Evolutionary conservation across 2,888 invertebrate species (phyloP), one percentile per base, ranked within the genome.

Genomic region (Seira sanloemensis): DNA sequence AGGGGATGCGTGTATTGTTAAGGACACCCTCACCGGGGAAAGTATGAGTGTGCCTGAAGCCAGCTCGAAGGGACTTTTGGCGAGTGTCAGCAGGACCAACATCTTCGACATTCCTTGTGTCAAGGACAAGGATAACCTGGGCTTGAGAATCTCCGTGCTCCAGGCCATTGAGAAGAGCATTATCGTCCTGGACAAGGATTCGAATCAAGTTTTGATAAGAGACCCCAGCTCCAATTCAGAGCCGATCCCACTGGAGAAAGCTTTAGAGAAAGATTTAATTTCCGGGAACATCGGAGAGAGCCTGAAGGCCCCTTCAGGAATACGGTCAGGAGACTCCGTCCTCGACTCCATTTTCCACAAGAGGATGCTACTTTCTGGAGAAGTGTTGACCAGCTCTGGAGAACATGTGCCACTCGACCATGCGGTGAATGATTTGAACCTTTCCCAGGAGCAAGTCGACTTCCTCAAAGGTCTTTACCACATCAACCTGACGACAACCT

Each of bases 51-150:
- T 98, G 86, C 94, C 94, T 19, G 97, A 98, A 91, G 98, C 98
- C 0, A 96, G 97, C 18, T 95, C 96, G 90, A 94, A 95, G 84
- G 98, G 98, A 87, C 93, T 97, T 67, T 95, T 98, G 81, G 95
- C 95, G 25, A 97, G 97, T 0, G 95, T 97, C 21, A 94, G 95
- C 2, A 95, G 96, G 91, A 95, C 95, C 91, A 96, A 96, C 0
- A 95, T 98, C 89, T 98, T 98, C 91, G 96, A 97, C 91, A 96
- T 98, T 85, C 97, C 97, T 89, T 97, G 96, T 78, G 96, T 97
- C 90, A 95, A 95, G 90, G 96, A 97, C 91, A 46, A 19, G 12
- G 94, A 95, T 0, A 93, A 94, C 90, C 95, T 95, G 72, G 94
- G 94, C 50, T 96, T 96, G 90, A 96, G 95, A 90, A 93, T 97